Conservation (phyloP, 2,888 invertebrate species). For the Ochlodes sylvanus region DNA sequence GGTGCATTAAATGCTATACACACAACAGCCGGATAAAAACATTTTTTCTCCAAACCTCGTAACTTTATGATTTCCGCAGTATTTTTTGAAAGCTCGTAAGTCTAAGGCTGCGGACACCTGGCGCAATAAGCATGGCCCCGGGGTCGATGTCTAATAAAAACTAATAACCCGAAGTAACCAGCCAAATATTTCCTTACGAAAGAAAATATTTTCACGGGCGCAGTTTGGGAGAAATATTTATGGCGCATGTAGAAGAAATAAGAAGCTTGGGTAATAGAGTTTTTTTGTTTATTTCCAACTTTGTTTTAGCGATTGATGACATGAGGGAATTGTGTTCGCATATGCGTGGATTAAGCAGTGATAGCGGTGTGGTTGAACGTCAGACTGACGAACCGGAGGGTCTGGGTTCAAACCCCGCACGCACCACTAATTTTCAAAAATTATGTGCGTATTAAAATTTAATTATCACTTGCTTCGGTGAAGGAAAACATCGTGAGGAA, state of each 20-base stretch:
- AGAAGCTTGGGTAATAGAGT: slow-evolving; percentile 34
- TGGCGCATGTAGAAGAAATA: slow-evolving; percentile 33
- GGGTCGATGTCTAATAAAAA: slow-evolving; percentile 35
- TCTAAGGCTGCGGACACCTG: slow-evolving; percentile 24
- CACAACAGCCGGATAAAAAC: too few species aligned
- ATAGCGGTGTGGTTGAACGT: too few species aligned
- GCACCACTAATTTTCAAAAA: too few species aligned
- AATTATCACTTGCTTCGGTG: too few species aligned
- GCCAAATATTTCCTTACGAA: slow-evolving; percentile 32
- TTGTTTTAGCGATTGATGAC: slow-evolving; percentile 39
- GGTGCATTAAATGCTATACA: too few species aligned
- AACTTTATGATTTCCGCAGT: slow-evolving; percentile 6
- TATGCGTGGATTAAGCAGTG: background rate
- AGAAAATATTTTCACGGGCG: slow-evolving; percentile 24
- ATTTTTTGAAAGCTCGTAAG: background rate
- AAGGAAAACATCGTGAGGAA: too few species aligned
- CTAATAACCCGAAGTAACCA: slow-evolving; percentile 31
- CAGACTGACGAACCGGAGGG: too few species aligned
- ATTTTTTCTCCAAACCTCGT: background rate
- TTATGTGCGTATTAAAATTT: too few species aligned
- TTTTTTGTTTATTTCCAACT: slow-evolving; percentile 35
- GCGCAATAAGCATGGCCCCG: slow-evolving; percentile 15
- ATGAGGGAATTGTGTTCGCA: slow-evolving; percentile 22
- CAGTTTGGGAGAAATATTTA: slow-evolving; percentile 36
- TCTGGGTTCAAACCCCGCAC: too few species aligned